These are phyloP conservation scores for Tuta absoluta DNA, from an alignment of 2,888 invertebrate genomes.

Conservation along the genomic window DNA sequence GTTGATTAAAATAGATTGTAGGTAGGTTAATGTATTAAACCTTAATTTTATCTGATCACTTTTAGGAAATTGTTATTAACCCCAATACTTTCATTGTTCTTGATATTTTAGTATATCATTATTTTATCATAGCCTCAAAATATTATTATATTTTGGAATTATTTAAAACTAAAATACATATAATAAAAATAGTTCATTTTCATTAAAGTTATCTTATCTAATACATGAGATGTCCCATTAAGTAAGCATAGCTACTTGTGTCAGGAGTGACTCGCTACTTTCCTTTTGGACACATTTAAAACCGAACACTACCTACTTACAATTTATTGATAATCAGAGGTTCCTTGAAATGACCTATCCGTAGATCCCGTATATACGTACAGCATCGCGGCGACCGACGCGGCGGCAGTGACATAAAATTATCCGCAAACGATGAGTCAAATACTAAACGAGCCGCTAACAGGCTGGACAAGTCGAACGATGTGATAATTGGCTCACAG, in stretches of 20 bases:
- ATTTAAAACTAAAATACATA: no score
- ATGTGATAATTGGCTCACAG: slow-evolving; percentile 20
- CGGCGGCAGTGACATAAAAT: not conserved
- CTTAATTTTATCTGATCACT: not conserved
- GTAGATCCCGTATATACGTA: not conserved
- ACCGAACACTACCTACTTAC: no score
- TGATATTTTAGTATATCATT: not conserved
- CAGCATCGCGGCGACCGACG: not conserved
- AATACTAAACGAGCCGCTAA: slow-evolving; percentile 11
- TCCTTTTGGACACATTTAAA: no score
- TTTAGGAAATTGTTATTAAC: slow-evolving; percentile 6
- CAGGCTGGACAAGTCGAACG: not conserved
- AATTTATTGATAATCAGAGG: no score
- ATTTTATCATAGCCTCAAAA: no score
- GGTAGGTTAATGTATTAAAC: slow-evolving; percentile 12
- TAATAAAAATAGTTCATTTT: no score
- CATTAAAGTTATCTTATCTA: no score
- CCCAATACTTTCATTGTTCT: not conserved
- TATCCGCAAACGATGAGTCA: slow-evolving; percentile 7
- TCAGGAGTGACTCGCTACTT: no score
- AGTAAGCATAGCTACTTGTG: no score
- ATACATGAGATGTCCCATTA: no score
- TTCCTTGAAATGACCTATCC: not conserved
- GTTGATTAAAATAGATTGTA: slow-evolving; percentile 12
- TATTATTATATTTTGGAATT: no score